phyloP scores from a whole-genome alignment of 2,888 invertebrate species.

The Dasysyrphus tricinctus region DNA sequence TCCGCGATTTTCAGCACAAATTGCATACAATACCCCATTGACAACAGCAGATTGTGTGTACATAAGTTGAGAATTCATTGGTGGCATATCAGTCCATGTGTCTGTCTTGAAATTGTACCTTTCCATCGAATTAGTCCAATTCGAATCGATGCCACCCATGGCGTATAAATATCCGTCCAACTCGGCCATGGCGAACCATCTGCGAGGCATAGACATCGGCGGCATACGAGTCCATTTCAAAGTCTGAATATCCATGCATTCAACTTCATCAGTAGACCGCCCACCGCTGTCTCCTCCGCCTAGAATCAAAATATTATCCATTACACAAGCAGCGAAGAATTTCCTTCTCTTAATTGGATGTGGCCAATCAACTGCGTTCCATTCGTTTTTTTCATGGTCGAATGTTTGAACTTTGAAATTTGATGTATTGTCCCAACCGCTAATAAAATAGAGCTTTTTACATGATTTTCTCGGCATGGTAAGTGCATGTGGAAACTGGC shows the following conservation, averaged over 20 bases:
- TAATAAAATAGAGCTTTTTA: conserved; percentile 18
- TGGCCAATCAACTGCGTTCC: conserved; percentile 8
- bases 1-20: conserved; percentile 18
- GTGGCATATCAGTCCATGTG: conserved; percentile 17
- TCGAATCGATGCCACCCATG: conserved; percentile 13
- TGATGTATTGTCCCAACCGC: not conserved
- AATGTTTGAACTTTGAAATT: conserved; percentile 30
- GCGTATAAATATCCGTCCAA: conserved; percentile 8
- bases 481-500: not conserved
- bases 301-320: conserved; percentile 20
- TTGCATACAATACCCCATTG: conserved; percentile 30
- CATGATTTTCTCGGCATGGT: not conserved
- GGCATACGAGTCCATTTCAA: conserved; percentile 7
- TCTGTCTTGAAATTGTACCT: conserved; percentile 14
- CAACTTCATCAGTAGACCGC: not conserved
- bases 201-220: conserved; percentile 8
- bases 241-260: conserved; percentile 12
- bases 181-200: conserved; percentile 17
- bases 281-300: conserved; percentile 4
- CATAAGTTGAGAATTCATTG: conserved; percentile 18
- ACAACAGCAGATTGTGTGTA: conserved; percentile 21
- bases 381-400: conserved; percentile 16
- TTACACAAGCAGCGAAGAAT: conserved; percentile 18
- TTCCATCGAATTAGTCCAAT: conserved; percentile 21
- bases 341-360: conserved; percentile 2